Evolutionary conservation across 2,113 vertebrate genomes (phyloP).

Genomic region (Zosterops japonicus): DNA sequence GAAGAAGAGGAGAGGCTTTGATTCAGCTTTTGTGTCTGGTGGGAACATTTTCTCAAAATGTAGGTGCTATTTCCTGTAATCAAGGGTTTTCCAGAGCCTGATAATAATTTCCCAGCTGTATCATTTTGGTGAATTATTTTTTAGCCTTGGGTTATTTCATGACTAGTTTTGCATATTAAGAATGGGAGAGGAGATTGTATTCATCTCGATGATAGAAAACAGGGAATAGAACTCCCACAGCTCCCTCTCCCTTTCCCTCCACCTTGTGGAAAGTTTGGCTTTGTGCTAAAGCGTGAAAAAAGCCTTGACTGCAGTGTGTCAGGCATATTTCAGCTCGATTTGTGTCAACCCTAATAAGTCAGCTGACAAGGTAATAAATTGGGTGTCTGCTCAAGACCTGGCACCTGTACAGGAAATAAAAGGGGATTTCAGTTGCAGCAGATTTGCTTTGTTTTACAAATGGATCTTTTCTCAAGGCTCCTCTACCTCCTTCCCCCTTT

Average conservation of each 20-base stretch:
- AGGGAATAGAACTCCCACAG: slow-evolving; percentile 68
- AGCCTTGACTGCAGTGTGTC: slow-evolving; percentile 58
- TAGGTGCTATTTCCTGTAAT: slow-evolving; percentile 76
- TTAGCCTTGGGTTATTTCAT: slow-evolving; percentile 69
- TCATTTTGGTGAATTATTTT: slow-evolving; percentile 62
- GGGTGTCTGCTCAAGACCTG: slow-evolving; percentile 73
- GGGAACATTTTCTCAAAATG: slow-evolving; percentile 70
- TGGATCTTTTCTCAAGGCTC: slow-evolving; percentile 51
- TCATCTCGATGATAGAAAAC: slow-evolving; percentile 71
- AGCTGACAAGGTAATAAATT: slow-evolving; percentile 78
- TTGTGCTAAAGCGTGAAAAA: slow-evolving; percentile 64
- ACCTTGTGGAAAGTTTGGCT: slow-evolving; percentile 69
- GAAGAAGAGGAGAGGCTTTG: slow-evolving; percentile 47
- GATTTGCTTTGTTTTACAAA: slow-evolving; percentile 70
- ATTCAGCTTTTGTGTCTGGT: slow-evolving; percentile 59
- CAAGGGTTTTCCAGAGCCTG: slow-evolving; percentile 66
- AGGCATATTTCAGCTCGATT: slow-evolving; percentile 75
- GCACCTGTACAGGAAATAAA: slow-evolving; percentile 80
- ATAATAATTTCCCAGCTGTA: slow-evolving; percentile 71
- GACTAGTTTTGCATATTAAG: slow-evolving; percentile 58
- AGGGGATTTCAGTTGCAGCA: slow-evolving; percentile 68
- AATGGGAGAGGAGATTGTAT: slow-evolving; percentile 64
- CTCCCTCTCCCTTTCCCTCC: slow-evolving; percentile 41
- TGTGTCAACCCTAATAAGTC: slow-evolving; percentile 79
- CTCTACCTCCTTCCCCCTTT: background rate